These are phyloP conservation scores for Acleris cristana DNA, from an alignment of 2,888 invertebrate genomes.

Conservation along the genomic window DNA sequence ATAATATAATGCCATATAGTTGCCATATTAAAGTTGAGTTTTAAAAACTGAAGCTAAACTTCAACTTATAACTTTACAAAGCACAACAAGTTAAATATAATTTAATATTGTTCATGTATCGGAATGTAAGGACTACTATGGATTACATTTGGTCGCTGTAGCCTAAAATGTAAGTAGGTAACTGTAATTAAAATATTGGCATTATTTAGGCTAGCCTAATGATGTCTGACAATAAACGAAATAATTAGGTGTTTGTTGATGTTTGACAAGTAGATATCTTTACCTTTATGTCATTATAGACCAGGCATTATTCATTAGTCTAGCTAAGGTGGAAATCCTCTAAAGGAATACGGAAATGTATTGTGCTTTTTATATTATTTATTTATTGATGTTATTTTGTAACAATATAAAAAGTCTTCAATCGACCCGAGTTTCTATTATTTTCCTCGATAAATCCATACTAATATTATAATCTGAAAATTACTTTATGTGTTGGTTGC, in stretches of 20 bases:
- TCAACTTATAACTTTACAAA: slow-evolving; percentile 36
- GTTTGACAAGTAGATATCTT: slow-evolving; percentile 35
- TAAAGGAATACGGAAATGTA: slow-evolving; percentile 42
- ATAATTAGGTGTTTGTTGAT: slow-evolving; percentile 11
- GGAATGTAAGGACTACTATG: neutral
- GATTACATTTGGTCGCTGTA: slow-evolving; percentile 40
- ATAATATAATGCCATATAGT: slow-evolving; percentile 51
- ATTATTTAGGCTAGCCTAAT: slow-evolving; percentile 37
- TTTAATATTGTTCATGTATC: slow-evolving; percentile 39
- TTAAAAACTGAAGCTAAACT: slow-evolving; percentile 46
- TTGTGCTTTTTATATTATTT: slow-evolving; percentile 70
- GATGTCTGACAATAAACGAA: slow-evolving; percentile 14
- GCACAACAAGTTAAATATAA: slow-evolving; percentile 50
- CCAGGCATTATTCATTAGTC: slow-evolving; percentile 27
- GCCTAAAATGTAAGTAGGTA: slow-evolving; percentile 48
- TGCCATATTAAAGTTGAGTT: slow-evolving; percentile 65
- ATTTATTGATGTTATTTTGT: slow-evolving; percentile 75
- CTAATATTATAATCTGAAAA: no score
- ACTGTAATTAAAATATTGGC: slow-evolving; percentile 38
- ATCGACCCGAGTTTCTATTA: slow-evolving; percentile 46
- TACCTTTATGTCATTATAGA: slow-evolving; percentile 34
- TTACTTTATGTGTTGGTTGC: no score
- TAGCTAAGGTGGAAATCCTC: slow-evolving; percentile 21
- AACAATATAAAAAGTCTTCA: slow-evolving; percentile 62
- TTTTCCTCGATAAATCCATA: slow-evolving; percentile 37